phyloP scores from a whole-genome alignment of 2,888 invertebrate species.

The Druceiella hillmani region DNA sequence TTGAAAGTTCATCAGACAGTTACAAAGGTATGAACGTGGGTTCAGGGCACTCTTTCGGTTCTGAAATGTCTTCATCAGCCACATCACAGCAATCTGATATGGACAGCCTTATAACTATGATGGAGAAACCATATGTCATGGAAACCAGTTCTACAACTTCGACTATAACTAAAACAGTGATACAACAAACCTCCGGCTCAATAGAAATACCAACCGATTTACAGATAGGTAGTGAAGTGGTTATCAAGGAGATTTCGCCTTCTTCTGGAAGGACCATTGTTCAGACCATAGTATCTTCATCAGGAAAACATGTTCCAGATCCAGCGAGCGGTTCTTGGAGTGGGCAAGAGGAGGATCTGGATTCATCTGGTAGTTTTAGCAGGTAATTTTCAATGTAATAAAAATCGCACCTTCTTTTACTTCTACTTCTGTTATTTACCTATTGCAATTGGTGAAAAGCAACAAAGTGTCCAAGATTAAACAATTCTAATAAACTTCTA shows the following conservation, averaged over 20 bases:
- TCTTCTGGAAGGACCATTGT: constrained; percentile 48
- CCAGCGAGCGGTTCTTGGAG: constrained; percentile 53
- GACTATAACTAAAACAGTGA: no score
- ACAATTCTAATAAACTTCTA: no score
- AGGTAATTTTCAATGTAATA: constrained; percentile 31
- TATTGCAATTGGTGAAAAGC: background rate
- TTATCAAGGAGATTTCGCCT: constrained; percentile 42
- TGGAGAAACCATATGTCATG: constrained; percentile 35
- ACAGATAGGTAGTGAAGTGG: constrained; percentile 25
- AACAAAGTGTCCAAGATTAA: no score
- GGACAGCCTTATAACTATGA: constrained; percentile 47
- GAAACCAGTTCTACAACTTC: constrained; percentile 44
- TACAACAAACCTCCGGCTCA: constrained; percentile 30
- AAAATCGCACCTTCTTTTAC: no score
- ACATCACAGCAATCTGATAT: constrained; percentile 49
- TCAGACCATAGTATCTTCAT: constrained; percentile 43
- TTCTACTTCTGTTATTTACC: no score
- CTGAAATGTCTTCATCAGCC: constrained; percentile 49
- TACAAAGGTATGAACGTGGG: constrained; percentile 28
- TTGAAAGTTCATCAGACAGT: constrained; percentile 19
- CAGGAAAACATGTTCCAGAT: constrained; percentile 53
- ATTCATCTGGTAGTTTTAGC: constrained; percentile 50
- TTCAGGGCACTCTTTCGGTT: constrained; percentile 41
- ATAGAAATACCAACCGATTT: constrained; percentile 43
- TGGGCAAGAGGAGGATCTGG: constrained; percentile 48